Evolutionary conservation across 2,888 invertebrate genomes (phyloP), one percentile per base, ranked within the genome.

Genomic region (Harpagoxenus sublaevis): DNA sequence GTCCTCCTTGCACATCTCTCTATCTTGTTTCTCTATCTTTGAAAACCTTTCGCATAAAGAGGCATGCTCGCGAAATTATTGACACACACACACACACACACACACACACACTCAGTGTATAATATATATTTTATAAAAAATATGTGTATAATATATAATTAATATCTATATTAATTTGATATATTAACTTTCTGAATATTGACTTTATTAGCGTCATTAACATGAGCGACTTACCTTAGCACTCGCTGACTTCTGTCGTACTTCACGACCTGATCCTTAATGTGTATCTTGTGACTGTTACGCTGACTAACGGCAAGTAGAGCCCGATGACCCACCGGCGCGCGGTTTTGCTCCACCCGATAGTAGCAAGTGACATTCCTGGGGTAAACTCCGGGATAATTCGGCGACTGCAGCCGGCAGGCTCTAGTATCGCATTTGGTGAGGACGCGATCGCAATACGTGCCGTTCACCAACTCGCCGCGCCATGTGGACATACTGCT

Each of bases 361-460:
- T 97, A 98, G 94, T 97, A 97, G 95, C 98, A 98, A 90, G 98
- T 98, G 87, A 98, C 97, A 95, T 98, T 98, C 85, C 98, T 96
- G 6, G 98, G 98, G 95, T 98, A 98, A 89, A 98, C 97, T 77
- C 98, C 98, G 15, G 98, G 98, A 95, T 98, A 98, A 96, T 98
- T 98, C 15, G 98, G 98, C 39, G 98, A 98, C 95, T 98, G 97
- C 86, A 98, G 97, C 87, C 97, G 97, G 95, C 97, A 97, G 66
- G 95, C 95, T 73, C 96, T 95, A 85, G 96, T 96, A 95, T 97
- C 97, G 95, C 98, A 98, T 94, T 97, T 97, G 93, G 97, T 97
- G 92, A 98, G 96, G 91, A 97, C 96, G 92, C 98, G 96, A 95
- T 98, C 98, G 95, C 98, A 98, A 95, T 97, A 97, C 87, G 97